phyloP scores from a whole-genome alignment of 1,140 invertebrate genomes.

The Radopholus similis region DNA sequence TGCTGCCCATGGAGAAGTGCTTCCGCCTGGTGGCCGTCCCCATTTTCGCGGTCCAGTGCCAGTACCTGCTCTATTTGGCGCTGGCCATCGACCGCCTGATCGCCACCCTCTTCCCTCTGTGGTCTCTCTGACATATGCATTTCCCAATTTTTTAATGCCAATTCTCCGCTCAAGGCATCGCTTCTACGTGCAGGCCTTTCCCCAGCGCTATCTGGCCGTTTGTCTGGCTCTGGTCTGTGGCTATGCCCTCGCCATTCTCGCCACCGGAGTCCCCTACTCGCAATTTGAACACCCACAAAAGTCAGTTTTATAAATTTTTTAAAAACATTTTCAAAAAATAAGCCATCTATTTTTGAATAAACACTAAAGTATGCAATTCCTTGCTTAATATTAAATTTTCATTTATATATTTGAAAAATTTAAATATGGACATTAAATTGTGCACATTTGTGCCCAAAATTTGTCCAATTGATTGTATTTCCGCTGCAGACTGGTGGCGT shows the following conservation, averaged over 20 bases:
- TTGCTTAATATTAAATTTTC: too few species aligned
- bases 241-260: background rate
- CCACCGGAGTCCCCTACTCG: background rate
- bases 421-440: too few species aligned
- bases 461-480: too few species aligned
- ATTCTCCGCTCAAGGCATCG: background rate
- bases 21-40: background rate
- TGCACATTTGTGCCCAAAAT: too few species aligned
- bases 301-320: too few species aligned
- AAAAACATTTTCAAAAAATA: too few species aligned
- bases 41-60: background rate
- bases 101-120: background rate
- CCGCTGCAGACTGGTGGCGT: background rate
- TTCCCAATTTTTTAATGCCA: background rate
- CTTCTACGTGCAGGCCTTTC: background rate
- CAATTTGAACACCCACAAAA: background rate
- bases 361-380: too few species aligned
- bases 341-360: too few species aligned
- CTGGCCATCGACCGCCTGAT: slow-evolving; percentile 6
- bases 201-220: background rate
- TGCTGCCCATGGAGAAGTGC: background rate
- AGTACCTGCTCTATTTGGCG: slow-evolving; percentile 1
- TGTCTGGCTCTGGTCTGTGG: background rate
- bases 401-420: too few species aligned
- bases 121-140: background rate